These are phyloP conservation scores for Salmo trutta DNA, from an alignment of 2,797 vertebrate genomes.

Conservation along the genomic window DNA sequence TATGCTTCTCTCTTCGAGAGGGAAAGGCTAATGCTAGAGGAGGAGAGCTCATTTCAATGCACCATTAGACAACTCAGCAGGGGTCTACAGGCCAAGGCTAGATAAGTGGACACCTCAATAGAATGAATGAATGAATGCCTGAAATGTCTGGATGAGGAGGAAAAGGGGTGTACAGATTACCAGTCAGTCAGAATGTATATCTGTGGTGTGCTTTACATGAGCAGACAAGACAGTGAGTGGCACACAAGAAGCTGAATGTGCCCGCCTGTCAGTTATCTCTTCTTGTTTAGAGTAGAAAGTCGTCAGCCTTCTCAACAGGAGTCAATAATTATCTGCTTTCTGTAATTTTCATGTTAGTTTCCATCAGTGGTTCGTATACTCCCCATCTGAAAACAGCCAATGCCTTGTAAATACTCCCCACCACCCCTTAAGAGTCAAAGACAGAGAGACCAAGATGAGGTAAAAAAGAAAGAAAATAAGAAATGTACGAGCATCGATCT, in stretches of 20 bases:
- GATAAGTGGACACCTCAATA: neutral
- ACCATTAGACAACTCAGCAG: neutral
- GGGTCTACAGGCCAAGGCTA: neutral
- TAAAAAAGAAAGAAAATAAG: conserved; percentile 7
- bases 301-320: conserved; percentile 20
- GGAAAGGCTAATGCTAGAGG: neutral
- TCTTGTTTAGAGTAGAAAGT: conserved; percentile 19
- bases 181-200: neutral
- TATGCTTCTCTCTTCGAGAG: neutral
- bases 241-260: neutral
- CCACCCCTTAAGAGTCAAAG: conserved; percentile 56
- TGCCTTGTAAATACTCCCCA: conserved; percentile 60
- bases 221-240: neutral
- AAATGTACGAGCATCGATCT: conserved; percentile 62
- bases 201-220: neutral
- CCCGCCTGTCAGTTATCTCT: conserved; percentile 19
- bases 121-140: neutral
- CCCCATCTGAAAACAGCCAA: conserved; percentile 43
- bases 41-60: neutral
- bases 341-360: conserved; percentile 51
- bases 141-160: neutral
- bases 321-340: conserved; percentile 29
- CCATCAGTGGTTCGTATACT: conserved; percentile 35
- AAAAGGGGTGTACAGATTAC: neutral
- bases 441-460: conserved; percentile 45